Evolutionary conservation across 2,888 invertebrate species (phyloP).

Genomic region (Candidula unifasciata): DNA sequence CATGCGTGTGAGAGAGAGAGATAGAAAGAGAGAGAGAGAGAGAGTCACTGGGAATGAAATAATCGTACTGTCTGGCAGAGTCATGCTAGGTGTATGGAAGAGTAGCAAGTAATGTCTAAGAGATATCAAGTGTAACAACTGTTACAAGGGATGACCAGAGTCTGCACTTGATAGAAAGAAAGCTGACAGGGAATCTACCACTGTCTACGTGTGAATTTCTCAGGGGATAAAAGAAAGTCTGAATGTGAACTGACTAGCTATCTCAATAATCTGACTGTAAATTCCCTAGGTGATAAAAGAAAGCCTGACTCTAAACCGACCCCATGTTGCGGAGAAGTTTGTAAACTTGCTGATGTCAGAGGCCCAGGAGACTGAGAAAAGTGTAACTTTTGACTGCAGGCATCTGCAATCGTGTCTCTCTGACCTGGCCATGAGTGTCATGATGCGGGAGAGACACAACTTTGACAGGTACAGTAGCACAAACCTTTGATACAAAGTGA

Average conservation of each 20-base stretch:
- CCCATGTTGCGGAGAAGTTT: slow-evolving; percentile 76
- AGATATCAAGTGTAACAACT: background rate
- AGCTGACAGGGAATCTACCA: too few relatives aligned
- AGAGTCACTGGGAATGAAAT: too few relatives aligned
- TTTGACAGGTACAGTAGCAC: slow-evolving; percentile 72
- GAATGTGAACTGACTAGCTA: too few relatives aligned
- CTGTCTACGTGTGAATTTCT: too few relatives aligned
- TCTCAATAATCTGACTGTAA: background rate
- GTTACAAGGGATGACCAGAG: too few relatives aligned
- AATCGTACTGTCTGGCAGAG: too few relatives aligned
- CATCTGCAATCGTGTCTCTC: slow-evolving; percentile 72
- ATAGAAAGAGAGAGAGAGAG: too few relatives aligned
- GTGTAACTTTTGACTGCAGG: slow-evolving; percentile 66
- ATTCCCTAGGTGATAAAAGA: slow-evolving; percentile 75
- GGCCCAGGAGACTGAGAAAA: slow-evolving; percentile 63
- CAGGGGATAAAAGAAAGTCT: too few relatives aligned
- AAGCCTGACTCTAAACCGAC: slow-evolving; percentile 74
- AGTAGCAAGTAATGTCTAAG: background rate
- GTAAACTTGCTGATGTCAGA: slow-evolving; percentile 65
- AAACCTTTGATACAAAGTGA: too few relatives aligned
- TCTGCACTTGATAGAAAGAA: too few relatives aligned
- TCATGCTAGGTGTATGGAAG: too few relatives aligned
- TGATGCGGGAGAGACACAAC: slow-evolving; percentile 74
- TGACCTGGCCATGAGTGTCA: slow-evolving; percentile 70
- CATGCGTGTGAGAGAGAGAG: too few relatives aligned